Evolutionary conservation across 2,888 invertebrate species (phyloP).

Genomic region (Leptothorax acervorum): DNA sequence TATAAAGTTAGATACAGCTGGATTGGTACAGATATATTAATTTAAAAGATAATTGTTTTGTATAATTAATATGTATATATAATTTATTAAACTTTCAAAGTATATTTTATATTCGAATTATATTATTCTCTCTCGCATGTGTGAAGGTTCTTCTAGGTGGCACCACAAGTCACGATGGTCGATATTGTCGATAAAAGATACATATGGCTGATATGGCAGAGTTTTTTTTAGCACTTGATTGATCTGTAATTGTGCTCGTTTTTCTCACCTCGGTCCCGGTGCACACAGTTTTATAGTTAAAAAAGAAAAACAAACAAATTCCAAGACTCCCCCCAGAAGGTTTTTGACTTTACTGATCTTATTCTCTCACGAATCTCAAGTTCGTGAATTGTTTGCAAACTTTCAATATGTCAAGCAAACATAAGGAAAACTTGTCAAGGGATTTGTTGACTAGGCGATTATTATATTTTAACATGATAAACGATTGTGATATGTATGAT

Average conservation of each 20-base stretch:
- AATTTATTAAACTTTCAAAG: too few species aligned
- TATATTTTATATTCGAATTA: too few species aligned
- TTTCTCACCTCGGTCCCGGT: not conserved
- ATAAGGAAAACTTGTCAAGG: not conserved
- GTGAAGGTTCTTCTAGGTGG: not conserved
- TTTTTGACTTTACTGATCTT: not conserved
- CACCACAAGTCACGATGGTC: not conserved
- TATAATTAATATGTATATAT: too few species aligned
- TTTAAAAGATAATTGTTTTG: too few species aligned
- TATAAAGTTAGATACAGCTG: too few species aligned
- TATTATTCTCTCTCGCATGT: too few species aligned
- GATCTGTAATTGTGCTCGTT: not conserved
- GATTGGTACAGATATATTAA: too few species aligned
- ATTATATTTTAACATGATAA: not conserved
- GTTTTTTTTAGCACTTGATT: not conserved
- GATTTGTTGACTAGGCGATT: constrained; percentile 3
- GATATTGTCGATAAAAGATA: too few species aligned
- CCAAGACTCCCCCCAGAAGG: not conserved
- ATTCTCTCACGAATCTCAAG: constrained; percentile 36
- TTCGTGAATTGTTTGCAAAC: constrained; percentile 60
- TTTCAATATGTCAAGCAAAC: constrained; percentile 65
- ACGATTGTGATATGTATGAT: not conserved
- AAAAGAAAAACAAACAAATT: not conserved
- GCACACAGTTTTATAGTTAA: not conserved
- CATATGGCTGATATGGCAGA: not conserved